phyloP scores from a whole-genome alignment of 2,888 invertebrate genomes.

The Boloria selene region DNA sequence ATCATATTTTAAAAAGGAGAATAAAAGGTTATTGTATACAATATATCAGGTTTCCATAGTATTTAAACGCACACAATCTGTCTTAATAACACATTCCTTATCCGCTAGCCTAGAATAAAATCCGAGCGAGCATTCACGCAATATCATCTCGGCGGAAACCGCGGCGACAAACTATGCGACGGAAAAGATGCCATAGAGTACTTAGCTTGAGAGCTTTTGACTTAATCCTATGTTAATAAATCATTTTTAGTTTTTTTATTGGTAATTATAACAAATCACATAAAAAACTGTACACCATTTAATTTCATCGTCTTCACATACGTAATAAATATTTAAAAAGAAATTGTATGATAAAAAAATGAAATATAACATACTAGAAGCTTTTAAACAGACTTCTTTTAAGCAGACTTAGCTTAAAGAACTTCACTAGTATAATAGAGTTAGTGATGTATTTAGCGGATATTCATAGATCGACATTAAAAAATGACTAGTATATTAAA shows the following conservation, averaged over 20 bases:
- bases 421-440: too few species aligned
- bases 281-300: too few species aligned
- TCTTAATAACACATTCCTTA: constrained; percentile 30
- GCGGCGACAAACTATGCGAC: constrained; percentile 58
- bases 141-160: constrained; percentile 50
- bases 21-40: constrained; percentile 10
- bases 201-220: constrained; percentile 37
- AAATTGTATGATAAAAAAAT: too few species aligned
- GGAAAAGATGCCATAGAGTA: constrained; percentile 54
- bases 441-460: too few species aligned
- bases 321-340: too few species aligned
- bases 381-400: too few species aligned
- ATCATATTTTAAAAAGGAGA: neutral
- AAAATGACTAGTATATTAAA: too few species aligned
- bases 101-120: constrained; percentile 50
- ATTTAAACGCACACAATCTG: constrained; percentile 16
- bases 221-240: neutral
- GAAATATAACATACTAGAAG: too few species aligned
- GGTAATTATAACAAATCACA: neutral
- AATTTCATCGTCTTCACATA: too few species aligned
- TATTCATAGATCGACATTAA: too few species aligned
- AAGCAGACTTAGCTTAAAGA: too few species aligned
- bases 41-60: neutral
- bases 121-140: constrained; percentile 51
- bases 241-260: neutral